phyloP scores from a whole-genome alignment of 2,113 vertebrate species.

The Cololabis saira region DNA sequence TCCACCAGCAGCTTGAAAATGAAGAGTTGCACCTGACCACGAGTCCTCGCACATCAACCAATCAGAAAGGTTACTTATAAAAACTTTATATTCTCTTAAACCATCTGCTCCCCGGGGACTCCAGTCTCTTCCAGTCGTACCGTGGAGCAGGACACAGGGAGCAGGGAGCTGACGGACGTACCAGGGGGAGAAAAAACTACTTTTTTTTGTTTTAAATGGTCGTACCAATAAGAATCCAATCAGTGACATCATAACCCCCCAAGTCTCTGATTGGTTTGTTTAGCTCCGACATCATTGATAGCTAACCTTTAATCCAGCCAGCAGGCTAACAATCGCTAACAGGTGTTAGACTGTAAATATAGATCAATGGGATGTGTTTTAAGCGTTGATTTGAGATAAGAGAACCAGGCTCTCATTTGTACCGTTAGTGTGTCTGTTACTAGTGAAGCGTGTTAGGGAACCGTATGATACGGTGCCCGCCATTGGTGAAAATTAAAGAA shows the following conservation, averaged over 20 bases:
- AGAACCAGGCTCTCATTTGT: not conserved
- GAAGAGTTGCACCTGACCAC: not conserved
- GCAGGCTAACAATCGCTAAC: slow-evolving; percentile 34
- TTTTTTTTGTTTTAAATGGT: too few species aligned
- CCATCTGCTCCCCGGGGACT: slow-evolving; percentile 21
- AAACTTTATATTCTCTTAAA: not conserved
- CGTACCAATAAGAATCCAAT: slow-evolving; percentile 19
- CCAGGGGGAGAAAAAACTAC: slow-evolving; percentile 3
- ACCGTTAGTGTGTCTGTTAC: not conserved
- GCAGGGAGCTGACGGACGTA: slow-evolving; percentile 9
- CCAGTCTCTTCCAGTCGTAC: slow-evolving; percentile 33
- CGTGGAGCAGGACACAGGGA: not conserved
- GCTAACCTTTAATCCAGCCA: slow-evolving; percentile 33
- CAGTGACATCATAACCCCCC: slow-evolving; percentile 24
- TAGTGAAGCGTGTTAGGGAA: too few species aligned
- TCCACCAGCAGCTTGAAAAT: slow-evolving; percentile 2
- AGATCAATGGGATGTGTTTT: not conserved
- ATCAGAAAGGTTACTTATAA: not conserved
- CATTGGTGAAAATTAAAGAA: too few species aligned
- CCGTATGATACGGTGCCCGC: too few species aligned
- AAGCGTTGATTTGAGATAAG: not conserved
- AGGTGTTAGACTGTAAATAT: not conserved
- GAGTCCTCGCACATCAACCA: not conserved
- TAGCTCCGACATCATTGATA: slow-evolving; percentile 12
- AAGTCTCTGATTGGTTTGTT: slow-evolving; percentile 9